Evolutionary conservation across 2,797 vertebrate genomes (phyloP).

Genomic region (Microhierax caerulescens): DNA sequence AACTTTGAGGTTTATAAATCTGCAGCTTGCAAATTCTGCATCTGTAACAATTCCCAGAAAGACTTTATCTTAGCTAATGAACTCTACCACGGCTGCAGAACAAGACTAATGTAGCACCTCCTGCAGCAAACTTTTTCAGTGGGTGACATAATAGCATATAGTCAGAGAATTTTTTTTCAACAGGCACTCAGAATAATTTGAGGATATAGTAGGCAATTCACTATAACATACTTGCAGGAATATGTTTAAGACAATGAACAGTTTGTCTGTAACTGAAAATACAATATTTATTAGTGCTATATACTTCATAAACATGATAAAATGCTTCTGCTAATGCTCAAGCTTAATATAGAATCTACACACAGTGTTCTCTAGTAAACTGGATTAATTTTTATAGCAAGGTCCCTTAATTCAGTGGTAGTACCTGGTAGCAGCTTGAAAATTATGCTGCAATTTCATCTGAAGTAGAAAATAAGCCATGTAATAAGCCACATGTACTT

Average conservation of each 20-base stretch:
- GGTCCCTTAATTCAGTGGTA: neutral
- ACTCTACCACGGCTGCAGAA: neutral
- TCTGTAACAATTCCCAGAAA: neutral
- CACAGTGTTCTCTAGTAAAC: neutral
- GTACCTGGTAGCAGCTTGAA: neutral
- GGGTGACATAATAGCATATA: neutral
- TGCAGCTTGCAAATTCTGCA: neutral
- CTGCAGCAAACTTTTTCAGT: neutral
- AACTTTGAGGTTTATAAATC: neutral
- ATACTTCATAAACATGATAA: neutral
- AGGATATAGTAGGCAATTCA: neutral
- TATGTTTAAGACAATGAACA: neutral
- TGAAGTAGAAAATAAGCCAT: neutral
- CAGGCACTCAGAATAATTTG: neutral
- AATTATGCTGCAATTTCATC: neutral
- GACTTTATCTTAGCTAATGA: neutral
- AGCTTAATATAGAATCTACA: neutral
- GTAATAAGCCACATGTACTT: neutral
- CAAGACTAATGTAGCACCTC: neutral
- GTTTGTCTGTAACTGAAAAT: neutral
- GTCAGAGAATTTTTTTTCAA: neutral
- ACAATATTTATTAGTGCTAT: neutral
- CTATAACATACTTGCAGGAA: neutral
- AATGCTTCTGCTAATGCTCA: neutral
- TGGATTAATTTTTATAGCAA: neutral